Evolutionary conservation across 1,140 invertebrate genomes (phyloP).

Genomic region (Zaprionus kolodkinae): DNA sequence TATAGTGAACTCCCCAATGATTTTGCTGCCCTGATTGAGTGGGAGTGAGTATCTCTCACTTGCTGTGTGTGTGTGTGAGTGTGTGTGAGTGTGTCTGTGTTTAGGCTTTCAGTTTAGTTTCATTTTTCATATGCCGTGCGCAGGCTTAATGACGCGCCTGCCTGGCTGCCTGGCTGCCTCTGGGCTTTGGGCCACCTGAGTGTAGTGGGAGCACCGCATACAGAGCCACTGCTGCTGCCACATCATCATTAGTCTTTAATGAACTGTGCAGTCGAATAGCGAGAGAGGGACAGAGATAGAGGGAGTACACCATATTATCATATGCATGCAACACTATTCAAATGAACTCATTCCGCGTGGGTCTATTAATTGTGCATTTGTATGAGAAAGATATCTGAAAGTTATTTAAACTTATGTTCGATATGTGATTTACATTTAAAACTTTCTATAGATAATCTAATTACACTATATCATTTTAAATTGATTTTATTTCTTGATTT

Average conservation of each 20-base stretch:
- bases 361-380: background rate
- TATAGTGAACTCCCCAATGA: constrained; percentile 58
- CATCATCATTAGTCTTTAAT: constrained; percentile 68
- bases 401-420: too few relatives aligned
- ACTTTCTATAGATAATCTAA: too few relatives aligned
- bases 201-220: constrained; percentile 1
- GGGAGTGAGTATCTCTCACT: constrained; percentile 30
- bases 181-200: constrained; percentile 46
- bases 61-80: background rate
- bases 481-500: too few relatives aligned
- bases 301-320: background rate
- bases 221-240: constrained; percentile 2
- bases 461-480: background rate
- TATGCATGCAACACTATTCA: constrained; percentile 1
- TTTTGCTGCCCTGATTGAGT: constrained; percentile 56
- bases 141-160: constrained; percentile 62
- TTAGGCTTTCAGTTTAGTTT: constrained; percentile 55
- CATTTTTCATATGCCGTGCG: constrained; percentile 73
- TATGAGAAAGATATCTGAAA: background rate
- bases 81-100: constrained; percentile 15
- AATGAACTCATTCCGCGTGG: background rate
- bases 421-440: too few relatives aligned
- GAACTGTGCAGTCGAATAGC: constrained; percentile 39
- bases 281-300: background rate
- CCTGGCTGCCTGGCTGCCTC: constrained; percentile 26